Evolutionary conservation across 2,797 vertebrate genomes (phyloP), one percentile per base, ranked within the genome.

Genomic region (Micrastur ruficollis): DNA sequence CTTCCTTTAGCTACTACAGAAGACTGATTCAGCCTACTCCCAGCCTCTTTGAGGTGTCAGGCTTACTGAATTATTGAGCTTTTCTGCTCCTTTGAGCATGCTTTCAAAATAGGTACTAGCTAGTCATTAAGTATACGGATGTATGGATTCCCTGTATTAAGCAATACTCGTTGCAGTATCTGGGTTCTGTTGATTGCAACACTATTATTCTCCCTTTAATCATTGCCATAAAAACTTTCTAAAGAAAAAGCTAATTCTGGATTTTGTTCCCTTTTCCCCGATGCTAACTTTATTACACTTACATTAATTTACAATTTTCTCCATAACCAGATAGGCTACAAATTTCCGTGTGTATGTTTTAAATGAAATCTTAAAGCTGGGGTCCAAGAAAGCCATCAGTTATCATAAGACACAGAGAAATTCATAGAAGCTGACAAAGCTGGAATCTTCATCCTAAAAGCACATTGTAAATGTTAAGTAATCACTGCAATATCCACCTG

Each of bases 61-160:
- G 46, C 5, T 78, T 75, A 86, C 82, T 88, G 82, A 90, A 88
- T 92, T 93, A 96, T 94, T 94, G 93, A 97, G 49, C 7, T 85
- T 85, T 47, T 52, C 29, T 17, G 20, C 21, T 92, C 29, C 83
- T 95, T 72, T 87, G 67, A 93, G 83, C n/a, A n/a, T 36, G 32
- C n/a, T 74, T 92, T 92, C 83, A 85, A 92, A 93, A 92, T 19
- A 95, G 63, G 81, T 80, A 63, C 86, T 53, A 92, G n/a, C 67
- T 63, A 74, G 47, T 61, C 86, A 66, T 55, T 56, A 73, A 83
- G 40, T 36, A 15, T 23, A 58, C 66, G 74, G 78, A 79, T 66
- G 21, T 50, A 89, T 85, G 61, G 90, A 93, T 97, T 85, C 68
- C 55, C 53, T 75, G 44, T 83, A 68, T 68, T 47, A 89, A 87